phyloP scores from a whole-genome alignment of 2,888 invertebrate species.

The Oithona nana region DNA sequence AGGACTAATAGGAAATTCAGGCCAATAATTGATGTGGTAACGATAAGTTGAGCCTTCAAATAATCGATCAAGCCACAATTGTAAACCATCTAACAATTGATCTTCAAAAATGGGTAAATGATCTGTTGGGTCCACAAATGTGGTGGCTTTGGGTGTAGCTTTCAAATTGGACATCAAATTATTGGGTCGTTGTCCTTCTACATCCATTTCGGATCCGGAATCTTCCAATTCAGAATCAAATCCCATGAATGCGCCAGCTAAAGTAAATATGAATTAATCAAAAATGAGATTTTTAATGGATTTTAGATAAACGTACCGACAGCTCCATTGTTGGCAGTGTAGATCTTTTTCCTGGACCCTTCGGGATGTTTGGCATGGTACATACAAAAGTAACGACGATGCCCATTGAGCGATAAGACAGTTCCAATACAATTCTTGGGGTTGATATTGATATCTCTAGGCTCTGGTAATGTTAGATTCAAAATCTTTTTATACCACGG shows the following conservation, averaged over 20 bases:
- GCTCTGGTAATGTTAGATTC: conserved; percentile 62
- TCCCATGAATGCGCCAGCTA: conserved; percentile 56
- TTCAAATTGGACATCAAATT: background rate
- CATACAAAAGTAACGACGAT: conserved; percentile 93
- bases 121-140: conserved; percentile 15
- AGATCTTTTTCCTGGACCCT: conserved; percentile 30
- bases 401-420: conserved; percentile 84
- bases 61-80: conserved; percentile 87
- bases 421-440: conserved; percentile 86
- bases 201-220: conserved; percentile 29
- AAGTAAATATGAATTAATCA: background rate
- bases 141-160: background rate
- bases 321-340: conserved; percentile 12
- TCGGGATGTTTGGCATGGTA: conserved; percentile 92
- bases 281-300: background rate
- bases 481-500: conserved; percentile 82
- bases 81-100: conserved; percentile 69
- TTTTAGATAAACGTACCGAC: background rate
- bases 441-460: conserved; percentile 67
- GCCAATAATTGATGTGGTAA: conserved; percentile 94
- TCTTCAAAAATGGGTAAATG: conserved; percentile 33
- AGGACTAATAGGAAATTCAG: conserved; percentile 43
- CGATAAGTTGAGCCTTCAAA: conserved; percentile 90
- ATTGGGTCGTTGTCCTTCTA: conserved; percentile 17
- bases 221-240: conserved; percentile 47